These are phyloP conservation scores for Anas platyrhynchos DNA, from an alignment of 2,113 vertebrate genomes.

Conservation along the genomic window DNA sequence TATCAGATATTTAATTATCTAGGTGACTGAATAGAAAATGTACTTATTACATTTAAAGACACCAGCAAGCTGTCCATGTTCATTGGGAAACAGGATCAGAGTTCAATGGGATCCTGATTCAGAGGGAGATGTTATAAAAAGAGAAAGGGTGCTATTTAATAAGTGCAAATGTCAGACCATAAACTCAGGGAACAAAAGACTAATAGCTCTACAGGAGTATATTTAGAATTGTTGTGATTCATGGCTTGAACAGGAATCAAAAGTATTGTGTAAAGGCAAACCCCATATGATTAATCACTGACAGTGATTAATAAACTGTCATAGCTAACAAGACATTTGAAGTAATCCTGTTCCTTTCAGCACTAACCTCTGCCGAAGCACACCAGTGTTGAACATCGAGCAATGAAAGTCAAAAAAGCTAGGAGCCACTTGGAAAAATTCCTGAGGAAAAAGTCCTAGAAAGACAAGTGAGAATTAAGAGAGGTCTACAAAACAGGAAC, in stretches of 20 bases:
- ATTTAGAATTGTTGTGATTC: constrained; percentile 37
- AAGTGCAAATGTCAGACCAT: not conserved
- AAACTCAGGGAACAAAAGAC: not conserved
- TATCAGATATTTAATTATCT: not conserved
- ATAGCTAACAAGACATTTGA: not conserved
- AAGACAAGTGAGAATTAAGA: not conserved
- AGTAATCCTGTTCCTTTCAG: not conserved
- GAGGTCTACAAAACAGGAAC: not conserved
- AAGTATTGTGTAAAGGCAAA: constrained; percentile 3
- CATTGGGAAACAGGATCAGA: not conserved
- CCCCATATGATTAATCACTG: not conserved
- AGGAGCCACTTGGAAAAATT: not conserved
- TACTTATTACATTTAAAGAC: not conserved
- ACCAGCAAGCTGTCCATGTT: not conserved
- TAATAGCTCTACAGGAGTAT: not conserved
- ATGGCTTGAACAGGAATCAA: not conserved
- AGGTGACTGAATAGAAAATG: not conserved
- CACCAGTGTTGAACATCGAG: not conserved
- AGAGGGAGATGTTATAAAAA: not conserved
- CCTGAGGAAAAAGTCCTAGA: not conserved
- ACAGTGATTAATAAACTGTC: constrained; percentile 28
- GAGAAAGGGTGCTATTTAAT: not conserved
- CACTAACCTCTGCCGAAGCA: not conserved
- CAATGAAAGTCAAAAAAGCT: not conserved
- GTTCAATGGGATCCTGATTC: not conserved